Evolutionary conservation across 2,888 invertebrate genomes (phyloP), one percentile per base, ranked within the genome.

Genomic region (Megaustenia siamemsis): DNA sequence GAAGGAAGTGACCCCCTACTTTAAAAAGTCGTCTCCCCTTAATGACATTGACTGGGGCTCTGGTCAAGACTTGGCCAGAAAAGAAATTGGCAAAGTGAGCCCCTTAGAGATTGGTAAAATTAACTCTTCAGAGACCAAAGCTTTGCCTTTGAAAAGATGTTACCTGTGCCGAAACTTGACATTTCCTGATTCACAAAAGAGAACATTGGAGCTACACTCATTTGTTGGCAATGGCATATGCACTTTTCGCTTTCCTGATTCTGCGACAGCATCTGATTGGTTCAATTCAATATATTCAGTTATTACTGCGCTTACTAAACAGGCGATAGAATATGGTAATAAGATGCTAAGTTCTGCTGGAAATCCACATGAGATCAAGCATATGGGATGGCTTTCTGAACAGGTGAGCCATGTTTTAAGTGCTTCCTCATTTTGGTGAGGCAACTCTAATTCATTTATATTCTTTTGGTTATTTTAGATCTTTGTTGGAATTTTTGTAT

Each of bases 1-100:
- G 85, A 96, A 98, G 76, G 99, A 99, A 95, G 98, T 99, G 89
- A 98, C 98, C 82, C 98, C 98, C 82, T 98, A 98, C 94, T 98
- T 99, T 95, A 96, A 98, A 83, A 98, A 98, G 94, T 98, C 98
- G 43, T 97, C 98, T 91, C 97, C 98, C 90, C 97, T 99, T 97
- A 93, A 97, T 89, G 98, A 98, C 94, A 97, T 99, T 86, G 98
- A 98, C 15, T 99, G 99, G 99, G 98, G 98, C 94, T 89, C 88
- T 28, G n/a, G n/a, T n/a, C 87, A 89, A 80, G 89, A 89, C 53
- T 83, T 86, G 5, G 85, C 85, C 56, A 89, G 86, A 66, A 87
- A 87, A 78, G 87, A 87, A 49, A 90, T 77, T 66, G 82, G 85
- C 21, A 89, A 89, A 83, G 86, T 90, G 56, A 90, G 89, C 87